Conservation (phyloP, 2,888 invertebrate genomes). For the Carabus problematicus region DNA sequence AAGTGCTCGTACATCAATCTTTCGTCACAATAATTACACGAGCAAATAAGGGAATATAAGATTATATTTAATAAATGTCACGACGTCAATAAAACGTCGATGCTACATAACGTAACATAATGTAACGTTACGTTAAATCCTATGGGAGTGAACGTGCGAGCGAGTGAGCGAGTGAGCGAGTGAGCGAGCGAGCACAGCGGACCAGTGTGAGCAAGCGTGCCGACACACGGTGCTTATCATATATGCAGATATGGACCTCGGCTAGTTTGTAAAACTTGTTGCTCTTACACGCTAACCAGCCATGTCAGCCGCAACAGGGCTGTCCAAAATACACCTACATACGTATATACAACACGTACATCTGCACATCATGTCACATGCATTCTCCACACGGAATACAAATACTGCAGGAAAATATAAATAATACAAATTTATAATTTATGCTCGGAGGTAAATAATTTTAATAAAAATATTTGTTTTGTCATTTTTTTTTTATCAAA, state of each 20-base stretch:
- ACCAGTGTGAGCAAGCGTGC: conserved; percentile 17
- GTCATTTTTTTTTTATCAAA: no score
- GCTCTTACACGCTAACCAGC: conserved; percentile 41
- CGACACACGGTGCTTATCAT: conserved; percentile 35
- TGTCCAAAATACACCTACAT: conserved; percentile 22
- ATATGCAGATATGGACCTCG: conserved; percentile 42
- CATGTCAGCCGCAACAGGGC: conserved; percentile 34
- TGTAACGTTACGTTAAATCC: background rate
- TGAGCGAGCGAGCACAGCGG: conserved; percentile 18
- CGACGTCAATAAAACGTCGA: conserved; percentile 1
- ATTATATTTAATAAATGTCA: conserved; percentile 10
- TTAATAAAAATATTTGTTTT: no score
- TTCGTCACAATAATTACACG: conserved; percentile 2
- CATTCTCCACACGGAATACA: no score
- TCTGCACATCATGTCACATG: no score
- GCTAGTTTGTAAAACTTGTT: conserved; percentile 42
- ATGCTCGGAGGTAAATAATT: background rate
- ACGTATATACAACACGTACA: no score
- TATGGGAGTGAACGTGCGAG: background rate
- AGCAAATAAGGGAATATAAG: conserved; percentile 10
- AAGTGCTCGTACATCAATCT: background rate
- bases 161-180: conserved; percentile 15
- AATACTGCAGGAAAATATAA: no score
- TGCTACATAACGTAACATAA: background rate
- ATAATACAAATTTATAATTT: no score